Evolutionary conservation across 2,888 invertebrate species (phyloP), one percentile per base, ranked within the genome.

Genomic region (Acanthosepion lycidas): DNA sequence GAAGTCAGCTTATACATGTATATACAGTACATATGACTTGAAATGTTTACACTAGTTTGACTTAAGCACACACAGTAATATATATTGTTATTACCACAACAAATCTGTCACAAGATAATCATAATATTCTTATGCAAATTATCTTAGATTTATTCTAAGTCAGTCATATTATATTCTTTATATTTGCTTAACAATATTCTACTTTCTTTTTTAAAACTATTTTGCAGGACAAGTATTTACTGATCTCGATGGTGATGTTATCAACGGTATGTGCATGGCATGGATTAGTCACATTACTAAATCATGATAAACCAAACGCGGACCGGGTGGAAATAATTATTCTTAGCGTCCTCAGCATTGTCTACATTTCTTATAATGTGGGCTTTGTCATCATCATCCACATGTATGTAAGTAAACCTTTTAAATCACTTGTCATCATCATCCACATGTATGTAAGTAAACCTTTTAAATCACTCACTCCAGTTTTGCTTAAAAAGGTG

Each of bases 331-430:
- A 97, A 95, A 96, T 95, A 33, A 97, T 97, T 49, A 97, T 97
- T 12, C 96, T 97, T 92, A 96, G 96, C 48, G 96, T 96, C 48
- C 96, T 97, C 49, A 96, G 96, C 12, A 96, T 97, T 94, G 96
- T 97, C 91, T 97, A 97, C 95, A 95, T 97, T 92, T 93, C 97
- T 49, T 97, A 97, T 95, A 97, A 97, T 95, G 96, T 97, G 48
- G 97, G 97, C 94, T 97, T 97, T 95, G 95, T 96, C 93, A 96
- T 97, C 95, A 96, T 97, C 95, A 97, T 97, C 55, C 97, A 97
- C 96, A 95, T 97, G 95, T 97, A 96, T 96, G 97, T 97, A n/a
- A n/a, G n/a, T n/a, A n/a, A n/a, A n/a, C n/a, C n/a, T n/a, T n/a
- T n/a, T n/a, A n/a, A n/a, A n/a, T n/a, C n/a, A n/a, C n/a, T 97